Evolutionary conservation across 1,140 invertebrate genomes (phyloP).

Genomic region (Bombus confusus): DNA sequence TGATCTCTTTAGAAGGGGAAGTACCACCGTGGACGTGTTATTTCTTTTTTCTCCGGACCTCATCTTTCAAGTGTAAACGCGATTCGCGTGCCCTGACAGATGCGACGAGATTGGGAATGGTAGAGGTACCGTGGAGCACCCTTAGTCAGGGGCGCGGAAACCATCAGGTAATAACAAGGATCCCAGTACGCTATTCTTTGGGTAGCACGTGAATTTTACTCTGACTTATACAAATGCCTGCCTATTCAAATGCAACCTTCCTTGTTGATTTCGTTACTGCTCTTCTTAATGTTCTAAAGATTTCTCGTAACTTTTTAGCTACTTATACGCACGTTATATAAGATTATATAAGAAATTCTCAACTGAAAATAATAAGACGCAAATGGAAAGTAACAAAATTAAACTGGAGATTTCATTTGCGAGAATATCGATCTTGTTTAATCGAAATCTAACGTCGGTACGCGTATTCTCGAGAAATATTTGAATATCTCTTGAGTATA

Average conservation of each 20-base stretch:
- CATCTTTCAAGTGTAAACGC: slow-evolving; percentile 65
- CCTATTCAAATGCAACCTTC: slow-evolving; percentile 10
- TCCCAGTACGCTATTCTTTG: slow-evolving; percentile 67
- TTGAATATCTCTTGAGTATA: too few relatives aligned
- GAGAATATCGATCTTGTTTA: neutral
- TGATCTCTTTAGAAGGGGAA: slow-evolving; percentile 31
- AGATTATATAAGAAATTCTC: too few relatives aligned
- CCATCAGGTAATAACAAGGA: slow-evolving; percentile 78
- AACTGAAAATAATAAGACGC: too few relatives aligned
- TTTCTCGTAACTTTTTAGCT: too few relatives aligned
- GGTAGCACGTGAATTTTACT: slow-evolving; percentile 62
- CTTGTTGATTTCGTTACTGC: neutral
- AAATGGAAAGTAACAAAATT: neutral
- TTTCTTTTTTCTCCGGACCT: slow-evolving; percentile 74
- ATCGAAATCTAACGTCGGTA: neutral
- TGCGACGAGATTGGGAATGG: slow-evolving; percentile 72
- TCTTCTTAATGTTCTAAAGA: neutral
- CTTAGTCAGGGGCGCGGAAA: slow-evolving; percentile 60
- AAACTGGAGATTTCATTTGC: neutral
- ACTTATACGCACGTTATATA: too few relatives aligned
- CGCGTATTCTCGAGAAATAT: too few relatives aligned
- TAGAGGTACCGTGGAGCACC: slow-evolving; percentile 48
- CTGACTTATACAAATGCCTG: slow-evolving; percentile 73
- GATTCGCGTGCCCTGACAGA: slow-evolving; percentile 79
- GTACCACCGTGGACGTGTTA: slow-evolving; percentile 23